These are phyloP conservation scores for Actinostola sp. DNA, from an alignment of 92 coral and sea anemone genomes.

Conservation along the genomic window DNA sequence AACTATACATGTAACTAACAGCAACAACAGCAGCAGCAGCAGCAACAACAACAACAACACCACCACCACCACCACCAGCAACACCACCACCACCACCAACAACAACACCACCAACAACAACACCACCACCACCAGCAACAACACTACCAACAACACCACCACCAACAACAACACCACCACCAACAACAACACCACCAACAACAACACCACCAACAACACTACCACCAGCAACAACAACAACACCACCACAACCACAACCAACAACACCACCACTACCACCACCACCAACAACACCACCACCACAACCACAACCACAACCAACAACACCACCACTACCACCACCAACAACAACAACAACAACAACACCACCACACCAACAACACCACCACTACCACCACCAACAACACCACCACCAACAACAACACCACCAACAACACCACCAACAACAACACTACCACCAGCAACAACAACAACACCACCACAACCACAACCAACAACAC, in stretches of 20 bases:
- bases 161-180: not conserved
- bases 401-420: not conserved
- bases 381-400: too few relatives aligned
- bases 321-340: conserved; percentile 2
- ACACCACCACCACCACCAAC: not conserved
- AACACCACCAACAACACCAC: not conserved
- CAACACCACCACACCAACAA: not conserved
- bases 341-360: not conserved
- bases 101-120: not conserved
- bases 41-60: not conserved
- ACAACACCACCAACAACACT: too few relatives aligned
- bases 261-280: not conserved
- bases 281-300: too few relatives aligned
- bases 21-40: not conserved
- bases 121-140: too few relatives aligned
- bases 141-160: not conserved
- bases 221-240: too few relatives aligned
- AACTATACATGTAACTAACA: too few relatives aligned
- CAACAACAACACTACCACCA: not conserved
- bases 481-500: not conserved
- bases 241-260: not conserved
- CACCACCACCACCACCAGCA: not conserved
- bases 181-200: too few relatives aligned
- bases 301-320: not conserved
- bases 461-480: not conserved